Percentiles rank a stretch among this genome's conserved stretches.
phyloP scores from a whole-genome alignment of 2,797 vertebrate species.

The Takifugu ocellatus region DNA sequence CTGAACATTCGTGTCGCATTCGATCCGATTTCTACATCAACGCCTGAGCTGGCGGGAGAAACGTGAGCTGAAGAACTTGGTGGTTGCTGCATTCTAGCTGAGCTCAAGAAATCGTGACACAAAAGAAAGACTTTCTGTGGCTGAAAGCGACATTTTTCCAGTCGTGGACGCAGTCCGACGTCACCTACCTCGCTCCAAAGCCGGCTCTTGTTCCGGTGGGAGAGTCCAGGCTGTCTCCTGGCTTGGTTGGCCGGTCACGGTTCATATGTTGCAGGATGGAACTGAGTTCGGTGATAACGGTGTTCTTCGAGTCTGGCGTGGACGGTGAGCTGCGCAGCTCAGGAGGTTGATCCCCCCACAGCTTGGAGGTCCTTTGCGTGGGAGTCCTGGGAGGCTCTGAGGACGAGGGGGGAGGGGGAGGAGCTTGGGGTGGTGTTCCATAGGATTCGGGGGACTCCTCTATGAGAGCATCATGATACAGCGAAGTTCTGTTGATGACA shows the following conservation, averaged over 20 bases:
- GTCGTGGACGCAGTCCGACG: too few species aligned
- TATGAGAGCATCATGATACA: constrained; percentile 87
- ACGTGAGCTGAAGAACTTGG: too few species aligned
- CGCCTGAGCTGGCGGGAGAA: too few species aligned
- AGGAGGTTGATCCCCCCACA: constrained; percentile 87
- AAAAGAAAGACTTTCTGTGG: too few species aligned
- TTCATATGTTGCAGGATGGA: constrained; percentile 97
- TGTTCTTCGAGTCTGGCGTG: constrained; percentile 90
- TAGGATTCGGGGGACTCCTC: constrained; percentile 88
- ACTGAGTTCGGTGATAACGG: constrained; percentile 95
- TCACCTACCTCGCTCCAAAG: constrained; percentile 83
- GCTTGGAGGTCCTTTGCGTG: constrained; percentile 89
- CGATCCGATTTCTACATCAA: too few species aligned
- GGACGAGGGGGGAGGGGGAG: constrained; percentile 80
- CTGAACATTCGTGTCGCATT: too few species aligned
- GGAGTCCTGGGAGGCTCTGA: constrained; percentile 79
- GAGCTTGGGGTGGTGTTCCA: constrained; percentile 79
- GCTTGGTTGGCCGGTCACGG: constrained; percentile 85
- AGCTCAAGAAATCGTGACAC: too few species aligned
- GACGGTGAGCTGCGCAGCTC: constrained; percentile 86
- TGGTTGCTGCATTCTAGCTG: too few species aligned
- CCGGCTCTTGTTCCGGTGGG: constrained; percentile 81
- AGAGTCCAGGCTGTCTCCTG: constrained; percentile 84
- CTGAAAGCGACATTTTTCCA: too few species aligned
- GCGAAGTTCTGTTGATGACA: constrained; percentile 88